Percentiles rank a stretch among this genome's conserved stretches.
These are phyloP conservation scores for Spisula solida DNA, from an alignment of 2,888 invertebrate species.

Conservation along the genomic window DNA sequence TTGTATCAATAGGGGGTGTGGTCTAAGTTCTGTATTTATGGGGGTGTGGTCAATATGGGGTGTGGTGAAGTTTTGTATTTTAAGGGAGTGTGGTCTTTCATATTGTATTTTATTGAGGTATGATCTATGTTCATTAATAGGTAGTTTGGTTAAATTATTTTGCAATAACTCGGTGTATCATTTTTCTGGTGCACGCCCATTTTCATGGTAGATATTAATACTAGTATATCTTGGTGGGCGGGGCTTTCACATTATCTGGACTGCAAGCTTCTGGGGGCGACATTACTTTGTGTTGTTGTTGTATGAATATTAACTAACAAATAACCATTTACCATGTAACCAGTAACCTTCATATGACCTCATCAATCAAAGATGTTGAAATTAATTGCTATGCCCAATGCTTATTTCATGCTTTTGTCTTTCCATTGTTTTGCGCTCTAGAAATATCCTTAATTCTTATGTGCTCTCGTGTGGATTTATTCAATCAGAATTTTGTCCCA, in stretches of 20 bases:
- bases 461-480: neutral
- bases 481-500: neutral
- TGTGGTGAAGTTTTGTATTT: no score
- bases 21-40: neutral
- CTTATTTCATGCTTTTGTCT: neutral
- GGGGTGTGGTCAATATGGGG: no score
- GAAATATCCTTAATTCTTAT: neutral
- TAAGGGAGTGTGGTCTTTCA: no score
- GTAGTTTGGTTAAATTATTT: no score
- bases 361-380: neutral
- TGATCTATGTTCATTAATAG: no score
- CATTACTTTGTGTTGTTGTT: neutral
- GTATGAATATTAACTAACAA: neutral
- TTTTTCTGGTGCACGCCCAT: neutral
- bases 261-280: neutral
- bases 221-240: neutral
- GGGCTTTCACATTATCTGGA: neutral
- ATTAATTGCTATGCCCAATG: neutral
- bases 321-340: neutral
- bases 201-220: neutral
- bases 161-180: no score
- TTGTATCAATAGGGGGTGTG: neutral
- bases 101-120: no score
- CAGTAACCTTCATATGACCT: neutral
- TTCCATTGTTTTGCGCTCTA: neutral